Percentiles rank a stretch among this genome's conserved stretches.
phyloP scores from a whole-genome alignment of 1,140 invertebrate species.

The Dendrolimus kikuchii region DNA sequence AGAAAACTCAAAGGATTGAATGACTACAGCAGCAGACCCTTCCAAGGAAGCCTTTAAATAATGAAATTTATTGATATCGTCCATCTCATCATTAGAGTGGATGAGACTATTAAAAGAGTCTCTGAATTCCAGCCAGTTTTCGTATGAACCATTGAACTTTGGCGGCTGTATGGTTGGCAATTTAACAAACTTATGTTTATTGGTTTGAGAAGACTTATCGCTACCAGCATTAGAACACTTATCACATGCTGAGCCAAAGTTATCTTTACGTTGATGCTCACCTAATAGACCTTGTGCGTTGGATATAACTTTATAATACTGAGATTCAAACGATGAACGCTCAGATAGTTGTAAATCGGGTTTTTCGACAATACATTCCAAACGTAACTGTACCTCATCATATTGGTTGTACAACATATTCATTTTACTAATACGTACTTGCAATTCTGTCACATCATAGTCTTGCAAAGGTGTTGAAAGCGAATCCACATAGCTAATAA shows the following conservation, averaged over 20 bases:
- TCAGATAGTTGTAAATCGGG: not conserved
- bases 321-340: not conserved
- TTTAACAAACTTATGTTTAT: constrained; percentile 2
- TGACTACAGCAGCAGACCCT: constrained; percentile 1
- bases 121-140: constrained; percentile 3
- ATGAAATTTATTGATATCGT: constrained; percentile 8
- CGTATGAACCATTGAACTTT: constrained; percentile 2
- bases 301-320: not conserved
- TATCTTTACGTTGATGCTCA: not conserved
- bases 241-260: no score
- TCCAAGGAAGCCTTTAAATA: constrained; percentile 3
- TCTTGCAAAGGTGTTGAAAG: not conserved
- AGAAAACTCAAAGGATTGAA: constrained; percentile 2
- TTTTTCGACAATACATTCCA: constrained; percentile 2
- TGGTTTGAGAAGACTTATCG: not conserved
- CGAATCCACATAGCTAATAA: constrained; percentile 1
- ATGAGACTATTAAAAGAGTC: constrained; percentile 4
- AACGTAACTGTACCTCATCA: constrained; percentile 2
- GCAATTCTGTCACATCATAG: not conserved
- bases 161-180: constrained; percentile 4
- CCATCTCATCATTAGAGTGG: constrained; percentile 1
- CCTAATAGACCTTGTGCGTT: not conserved
- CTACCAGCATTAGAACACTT: not conserved
- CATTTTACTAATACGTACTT: not conserved
- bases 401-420: not conserved